Evolutionary conservation across 2,113 vertebrate species (phyloP), one percentile per base, ranked within the genome.

Genomic region (Ondatra zibethicus): DNA sequence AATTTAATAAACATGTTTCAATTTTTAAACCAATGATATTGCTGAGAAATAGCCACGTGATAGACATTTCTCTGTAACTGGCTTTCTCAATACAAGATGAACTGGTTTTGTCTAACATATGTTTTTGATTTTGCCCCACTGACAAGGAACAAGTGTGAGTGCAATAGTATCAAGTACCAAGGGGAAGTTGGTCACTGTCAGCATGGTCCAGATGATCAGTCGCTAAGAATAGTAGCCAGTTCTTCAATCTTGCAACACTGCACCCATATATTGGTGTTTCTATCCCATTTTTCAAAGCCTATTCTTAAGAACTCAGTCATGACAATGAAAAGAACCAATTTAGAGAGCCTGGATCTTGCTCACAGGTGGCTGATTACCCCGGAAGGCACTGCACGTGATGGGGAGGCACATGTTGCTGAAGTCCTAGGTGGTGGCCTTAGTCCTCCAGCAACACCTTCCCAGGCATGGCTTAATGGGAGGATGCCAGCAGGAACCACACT

Each of bases 71-170:
- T 89, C 58, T 25, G 7, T 84, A 70, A 50, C 25, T 89, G 50
- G 73, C 13, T 10, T 84, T 65, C 42, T 80, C 7, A 33, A 7
- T n/a, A 88, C 10, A 5, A 80, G 72, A 47, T 55, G 1, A 81
- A 23, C 27, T 96, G 61, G 77, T 73, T 92, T 86, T 82, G 52
- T 70, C 80, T 91, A 39, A 39, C 10, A 78, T 52, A 8, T 52
- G 23, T 36, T 94, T 96, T 92, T 82, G 17, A 16, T 93, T 76
- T 80, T 23, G 66, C 3, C 23, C 31, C 25, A 33, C 21, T 36
- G 58, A 73, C 61, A 89, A 88, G 23, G 27, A 55, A 65, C n/a
- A 93, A 93, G 3, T 94, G 91, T 47, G 55, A 27, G 89, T 63
- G 7, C 50, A 61, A 47, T 16, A 66, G 47, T 33, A 70, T 66